Percentiles rank a stretch among this genome's conserved stretches.
These are phyloP conservation scores for Tetranychus urticae DNA, from an alignment of 1,140 invertebrate species.

Conservation along the genomic window DNA sequence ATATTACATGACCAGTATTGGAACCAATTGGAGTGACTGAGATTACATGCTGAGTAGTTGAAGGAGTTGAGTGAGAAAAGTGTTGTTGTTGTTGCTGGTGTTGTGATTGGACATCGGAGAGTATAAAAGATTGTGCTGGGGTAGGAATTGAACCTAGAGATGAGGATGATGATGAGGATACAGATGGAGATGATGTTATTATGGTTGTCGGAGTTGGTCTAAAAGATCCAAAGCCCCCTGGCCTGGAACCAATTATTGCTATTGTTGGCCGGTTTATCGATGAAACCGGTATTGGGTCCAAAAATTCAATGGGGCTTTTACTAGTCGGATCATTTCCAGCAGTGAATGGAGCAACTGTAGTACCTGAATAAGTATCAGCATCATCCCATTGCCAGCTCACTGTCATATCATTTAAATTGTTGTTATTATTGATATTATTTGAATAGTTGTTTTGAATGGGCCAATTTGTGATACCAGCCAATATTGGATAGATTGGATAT, in stretches of 20 bases:
- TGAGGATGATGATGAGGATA: neutral
- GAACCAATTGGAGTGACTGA: too few species aligned
- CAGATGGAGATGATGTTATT: neutral
- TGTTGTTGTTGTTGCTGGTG: too few species aligned
- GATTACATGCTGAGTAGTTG: too few species aligned
- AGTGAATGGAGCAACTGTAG: neutral
- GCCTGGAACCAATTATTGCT: neutral
- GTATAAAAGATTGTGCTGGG: neutral
- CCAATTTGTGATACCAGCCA: slow-evolving; percentile 5
- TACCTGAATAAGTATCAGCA: neutral
- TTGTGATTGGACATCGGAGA: neutral
- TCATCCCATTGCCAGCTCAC: neutral
- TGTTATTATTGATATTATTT: too few species aligned
- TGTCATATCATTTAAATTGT: neutral
- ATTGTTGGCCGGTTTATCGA: neutral
- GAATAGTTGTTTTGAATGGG: neutral
- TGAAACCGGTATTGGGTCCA: neutral
- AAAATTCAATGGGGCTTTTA: neutral
- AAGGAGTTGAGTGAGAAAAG: too few species aligned
- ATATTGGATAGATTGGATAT: slow-evolving; percentile 3
- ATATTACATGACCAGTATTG: too few species aligned
- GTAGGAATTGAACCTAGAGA: neutral
- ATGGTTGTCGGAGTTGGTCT: neutral
- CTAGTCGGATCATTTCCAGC: neutral
- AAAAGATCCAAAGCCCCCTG: neutral